These are phyloP conservation scores for Psilopsiagon aurifrons DNA, from an alignment of 2,113 vertebrate species.

Conservation along the genomic window DNA sequence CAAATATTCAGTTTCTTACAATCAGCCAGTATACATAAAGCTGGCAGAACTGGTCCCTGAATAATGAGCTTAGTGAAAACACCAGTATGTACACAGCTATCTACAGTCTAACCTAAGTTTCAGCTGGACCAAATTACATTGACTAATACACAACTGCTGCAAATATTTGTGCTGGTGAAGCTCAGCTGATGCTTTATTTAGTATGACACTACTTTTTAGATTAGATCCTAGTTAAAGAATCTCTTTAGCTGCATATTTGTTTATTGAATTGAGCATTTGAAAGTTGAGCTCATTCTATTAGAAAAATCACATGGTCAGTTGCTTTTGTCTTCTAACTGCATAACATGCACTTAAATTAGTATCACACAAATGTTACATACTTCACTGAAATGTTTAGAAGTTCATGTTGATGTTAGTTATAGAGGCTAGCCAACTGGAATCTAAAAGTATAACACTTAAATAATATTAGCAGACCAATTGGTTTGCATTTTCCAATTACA, in stretches of 20 bases:
- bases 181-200: neutral
- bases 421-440: neutral
- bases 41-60: neutral
- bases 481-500: neutral
- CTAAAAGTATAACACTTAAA: neutral
- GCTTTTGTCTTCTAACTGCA: neutral
- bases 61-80: neutral
- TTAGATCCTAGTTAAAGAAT: neutral
- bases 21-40: neutral
- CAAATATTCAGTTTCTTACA: neutral
- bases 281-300: neutral
- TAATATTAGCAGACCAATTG: neutral
- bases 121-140: neutral
- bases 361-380: neutral
- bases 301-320: neutral
- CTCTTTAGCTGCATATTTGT: neutral
- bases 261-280: neutral
- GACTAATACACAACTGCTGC: neutral
- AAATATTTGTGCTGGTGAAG: neutral
- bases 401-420: neutral
- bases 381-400: neutral
- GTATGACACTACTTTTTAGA: neutral
- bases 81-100: neutral
- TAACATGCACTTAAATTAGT: neutral
- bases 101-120: neutral